A percentile compares a stretch with the other conserved stretches of the same genome.
Conservation (phyloP, 35 echinoderm and acorn worm species). For the Nesometra sesokonis region DNA sequence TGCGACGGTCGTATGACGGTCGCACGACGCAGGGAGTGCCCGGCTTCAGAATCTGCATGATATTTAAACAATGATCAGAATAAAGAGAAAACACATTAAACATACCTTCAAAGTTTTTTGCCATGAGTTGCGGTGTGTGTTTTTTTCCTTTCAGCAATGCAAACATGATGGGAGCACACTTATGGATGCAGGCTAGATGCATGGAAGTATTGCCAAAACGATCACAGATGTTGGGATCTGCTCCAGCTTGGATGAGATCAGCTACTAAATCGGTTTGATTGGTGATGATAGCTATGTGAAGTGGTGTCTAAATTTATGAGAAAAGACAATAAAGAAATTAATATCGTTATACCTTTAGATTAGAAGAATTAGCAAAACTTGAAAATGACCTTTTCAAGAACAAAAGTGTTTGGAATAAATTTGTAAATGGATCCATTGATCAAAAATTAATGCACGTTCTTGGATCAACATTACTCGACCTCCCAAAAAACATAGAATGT, state of each 20-base stretch:
- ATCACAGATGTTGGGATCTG: conserved; percentile 76
- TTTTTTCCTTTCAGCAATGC: conserved; percentile 35
- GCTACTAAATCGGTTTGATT: conserved; percentile 50
- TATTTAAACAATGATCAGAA: too few species aligned
- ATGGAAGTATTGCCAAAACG: conserved; percentile 77
- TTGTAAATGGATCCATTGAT: too few species aligned
- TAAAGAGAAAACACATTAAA: too few species aligned
- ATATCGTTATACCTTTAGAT: neutral
- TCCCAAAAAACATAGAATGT: too few species aligned
- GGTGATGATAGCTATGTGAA: conserved; percentile 83
- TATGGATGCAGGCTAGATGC: conserved; percentile 62
- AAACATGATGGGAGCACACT: conserved; percentile 28
- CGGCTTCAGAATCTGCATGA: too few species aligned
- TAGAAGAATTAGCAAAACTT: neutral
- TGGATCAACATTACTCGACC: too few species aligned
- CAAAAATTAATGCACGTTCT: too few species aligned
- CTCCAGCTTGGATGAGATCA: conserved; percentile 49
- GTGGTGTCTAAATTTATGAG: conserved; percentile 50
- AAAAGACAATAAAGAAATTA: neutral
- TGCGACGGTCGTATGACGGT: too few species aligned
- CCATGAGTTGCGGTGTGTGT: conserved; percentile 42
- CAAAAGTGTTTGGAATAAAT: too few species aligned
- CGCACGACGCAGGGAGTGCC: too few species aligned
- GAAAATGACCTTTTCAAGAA: too few species aligned
- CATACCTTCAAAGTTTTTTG: conserved; percentile 75